Percentiles rank a stretch among this genome's conserved stretches.
These are phyloP conservation scores for Tipula unca DNA, from an alignment of 2,888 invertebrate species.

Conservation along the genomic window DNA sequence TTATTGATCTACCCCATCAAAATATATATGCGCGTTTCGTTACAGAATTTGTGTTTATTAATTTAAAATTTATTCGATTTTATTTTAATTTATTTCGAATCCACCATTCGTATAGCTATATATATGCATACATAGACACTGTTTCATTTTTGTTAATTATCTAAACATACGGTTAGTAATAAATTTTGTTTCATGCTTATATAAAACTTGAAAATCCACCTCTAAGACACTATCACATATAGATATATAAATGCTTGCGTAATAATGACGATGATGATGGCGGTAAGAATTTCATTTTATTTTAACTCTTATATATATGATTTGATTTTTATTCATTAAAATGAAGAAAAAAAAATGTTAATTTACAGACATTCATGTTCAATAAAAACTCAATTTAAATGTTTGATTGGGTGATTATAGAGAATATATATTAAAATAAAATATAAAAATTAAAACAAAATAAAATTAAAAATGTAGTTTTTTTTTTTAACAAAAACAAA, in stretches of 20 bases:
- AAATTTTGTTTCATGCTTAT: neutral
- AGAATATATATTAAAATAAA: neutral
- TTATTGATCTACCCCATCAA: neutral
- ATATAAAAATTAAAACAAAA: neutral
- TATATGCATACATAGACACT: neutral
- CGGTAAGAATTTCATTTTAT: neutral
- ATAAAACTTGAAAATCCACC: neutral
- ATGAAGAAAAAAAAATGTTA: conserved; percentile 18
- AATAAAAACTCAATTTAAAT: conserved; percentile 27
- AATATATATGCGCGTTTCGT: neutral
- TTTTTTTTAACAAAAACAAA: neutral
- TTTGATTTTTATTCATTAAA: neutral
- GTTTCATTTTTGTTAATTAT: neutral
- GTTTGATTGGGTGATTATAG: conserved; percentile 24
- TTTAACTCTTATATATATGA: neutral
- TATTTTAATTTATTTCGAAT: neutral
- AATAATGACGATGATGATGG: neutral
- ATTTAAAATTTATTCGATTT: neutral
- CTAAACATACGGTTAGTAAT: neutral
- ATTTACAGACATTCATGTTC: conserved; percentile 26
- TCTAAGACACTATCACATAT: too few species aligned
- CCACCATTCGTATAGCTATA: neutral
- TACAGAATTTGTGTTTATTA: neutral
- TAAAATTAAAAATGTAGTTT: neutral
- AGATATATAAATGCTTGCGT: neutral